Evolutionary conservation across 2,888 invertebrate species (phyloP), one percentile per base, ranked within the genome.

Genomic region (Drosophila hamatofila): DNA sequence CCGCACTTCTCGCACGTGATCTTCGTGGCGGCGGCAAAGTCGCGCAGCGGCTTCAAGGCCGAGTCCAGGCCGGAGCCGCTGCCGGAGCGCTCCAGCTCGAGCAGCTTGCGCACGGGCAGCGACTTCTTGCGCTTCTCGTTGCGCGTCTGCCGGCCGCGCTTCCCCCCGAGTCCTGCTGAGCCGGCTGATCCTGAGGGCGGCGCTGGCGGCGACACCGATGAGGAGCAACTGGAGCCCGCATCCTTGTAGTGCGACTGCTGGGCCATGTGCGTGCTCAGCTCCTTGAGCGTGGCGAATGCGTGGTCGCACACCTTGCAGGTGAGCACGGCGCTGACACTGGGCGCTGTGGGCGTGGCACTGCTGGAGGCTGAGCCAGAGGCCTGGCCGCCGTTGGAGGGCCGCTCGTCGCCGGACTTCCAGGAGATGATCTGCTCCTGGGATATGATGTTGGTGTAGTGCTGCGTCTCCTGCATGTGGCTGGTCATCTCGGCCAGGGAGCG

Each of bases 301-400:
- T 98, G 97, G 92, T 98, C 98, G 93, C 98, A 98, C 56, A 98
- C 98, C 94, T 98, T 98, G 94, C 98, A 99, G 62, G 98, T 98
- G 64, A 98, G 95, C 51, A 98, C 98, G 3, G 98, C 98, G 91
- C 97, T 98, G 3, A 98, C 98, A 8, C 64, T 73, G 90, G 98
- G 97, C 92, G 93, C 73, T 0, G 81, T 48, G 30, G 81, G 52
- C 39, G 79, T 62, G 70, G 65, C 70, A n/a, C n/a, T 21, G 66
- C n/a, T 4, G 52, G 48, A 2, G 54, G 46, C 0, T 39, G 59
- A 14, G 67, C 66, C 39, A 1, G 35, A 35, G 35, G 35, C 35
- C 4, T 51, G 2, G n/a, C 85, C 89, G 0, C 89, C 91, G 4
- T 75, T 85, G 8, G 75, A 9, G 9, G 23, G 91, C 80, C 91